Conservation (phyloP, 2,113 vertebrate species). For the Misgurnus mizolepis region DNA sequence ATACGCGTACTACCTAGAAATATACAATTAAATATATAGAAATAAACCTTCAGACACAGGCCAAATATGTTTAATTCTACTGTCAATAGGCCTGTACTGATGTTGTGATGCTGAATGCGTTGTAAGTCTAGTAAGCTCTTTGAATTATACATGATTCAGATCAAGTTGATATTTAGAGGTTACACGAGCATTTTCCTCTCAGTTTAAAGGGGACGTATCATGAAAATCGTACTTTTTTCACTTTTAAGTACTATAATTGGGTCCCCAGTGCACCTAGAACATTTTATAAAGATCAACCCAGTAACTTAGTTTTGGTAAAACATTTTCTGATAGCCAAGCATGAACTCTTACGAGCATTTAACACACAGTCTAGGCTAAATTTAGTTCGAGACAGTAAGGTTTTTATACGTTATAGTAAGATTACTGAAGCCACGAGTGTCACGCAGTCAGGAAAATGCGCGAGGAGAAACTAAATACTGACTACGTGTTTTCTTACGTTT, state of each 20-base stretch:
- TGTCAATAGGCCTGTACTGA: not conserved
- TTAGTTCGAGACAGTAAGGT: not conserved
- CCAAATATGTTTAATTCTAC: not conserved
- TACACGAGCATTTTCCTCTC: not conserved
- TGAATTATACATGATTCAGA: slow-evolving; percentile 24
- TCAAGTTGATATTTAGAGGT: slow-evolving; percentile 24
- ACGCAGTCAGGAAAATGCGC: too few species aligned
- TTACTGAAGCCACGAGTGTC: not conserved
- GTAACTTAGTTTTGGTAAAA: too few species aligned
- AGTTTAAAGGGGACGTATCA: too few species aligned
- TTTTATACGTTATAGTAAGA: not conserved
- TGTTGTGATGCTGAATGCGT: slow-evolving; percentile 36
- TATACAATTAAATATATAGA: not conserved
- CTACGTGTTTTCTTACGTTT: slow-evolving; percentile 76
- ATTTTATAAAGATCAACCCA: too few species aligned
- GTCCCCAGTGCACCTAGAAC: too few species aligned
- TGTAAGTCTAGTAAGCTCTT: slow-evolving; percentile 6
- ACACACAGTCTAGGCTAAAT: not conserved
- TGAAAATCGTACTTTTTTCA: too few species aligned
- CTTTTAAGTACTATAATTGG: too few species aligned
- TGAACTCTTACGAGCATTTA: not conserved
- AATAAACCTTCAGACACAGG: not conserved
- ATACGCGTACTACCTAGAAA: not conserved
- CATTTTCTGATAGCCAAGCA: too few species aligned
- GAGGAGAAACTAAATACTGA: slow-evolving; percentile 63